phyloP scores from a whole-genome alignment of 2,888 invertebrate genomes.

The Neuroscelio doddi region DNA sequence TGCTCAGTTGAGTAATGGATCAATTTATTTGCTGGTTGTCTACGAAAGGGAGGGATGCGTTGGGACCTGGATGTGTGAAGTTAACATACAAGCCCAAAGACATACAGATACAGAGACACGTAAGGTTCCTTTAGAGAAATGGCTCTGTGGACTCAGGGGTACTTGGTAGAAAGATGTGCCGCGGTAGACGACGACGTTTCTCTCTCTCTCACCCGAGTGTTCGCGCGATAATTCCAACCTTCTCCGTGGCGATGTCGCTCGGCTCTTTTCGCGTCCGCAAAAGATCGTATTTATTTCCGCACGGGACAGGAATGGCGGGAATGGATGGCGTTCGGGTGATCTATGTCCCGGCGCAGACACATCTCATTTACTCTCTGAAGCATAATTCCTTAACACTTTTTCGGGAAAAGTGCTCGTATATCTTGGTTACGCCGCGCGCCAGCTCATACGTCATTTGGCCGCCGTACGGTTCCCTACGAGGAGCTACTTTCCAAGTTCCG shows the following conservation, averaged over 20 bases:
- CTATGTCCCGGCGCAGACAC: slow-evolving; percentile 70
- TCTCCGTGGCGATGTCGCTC: slow-evolving; percentile 30
- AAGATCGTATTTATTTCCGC: slow-evolving; percentile 69
- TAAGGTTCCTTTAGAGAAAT: slow-evolving; percentile 55
- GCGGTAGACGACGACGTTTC: slow-evolving; percentile 62
- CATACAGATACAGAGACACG: slow-evolving; percentile 17
- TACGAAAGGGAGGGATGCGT: too few species aligned
- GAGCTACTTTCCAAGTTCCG: slow-evolving; percentile 7
- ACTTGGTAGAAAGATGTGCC: slow-evolving; percentile 67
- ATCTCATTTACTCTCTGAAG: slow-evolving; percentile 74
- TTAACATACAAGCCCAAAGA: not conserved
- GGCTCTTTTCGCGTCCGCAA: slow-evolving; percentile 41
- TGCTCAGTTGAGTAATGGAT: slow-evolving; percentile 69
- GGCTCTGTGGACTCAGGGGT: slow-evolving; percentile 61
- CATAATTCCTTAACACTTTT: slow-evolving; percentile 76
- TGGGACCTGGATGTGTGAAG: too few species aligned
- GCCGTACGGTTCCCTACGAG: too few species aligned
- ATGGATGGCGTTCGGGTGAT: slow-evolving; percentile 61
- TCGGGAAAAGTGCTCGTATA: slow-evolving; percentile 66
- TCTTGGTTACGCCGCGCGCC: slow-evolving; percentile 63
- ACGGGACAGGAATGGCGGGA: slow-evolving; percentile 46
- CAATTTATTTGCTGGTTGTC: slow-evolving; percentile 69
- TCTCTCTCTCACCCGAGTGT: slow-evolving; percentile 24
- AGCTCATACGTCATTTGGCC: slow-evolving; percentile 35
- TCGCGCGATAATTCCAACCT: too few species aligned